A percentile compares a stretch with the other conserved stretches of the same genome.
Conservation (phyloP, 2,113 vertebrate species). For the Aptenodytes forsteri region DNA sequence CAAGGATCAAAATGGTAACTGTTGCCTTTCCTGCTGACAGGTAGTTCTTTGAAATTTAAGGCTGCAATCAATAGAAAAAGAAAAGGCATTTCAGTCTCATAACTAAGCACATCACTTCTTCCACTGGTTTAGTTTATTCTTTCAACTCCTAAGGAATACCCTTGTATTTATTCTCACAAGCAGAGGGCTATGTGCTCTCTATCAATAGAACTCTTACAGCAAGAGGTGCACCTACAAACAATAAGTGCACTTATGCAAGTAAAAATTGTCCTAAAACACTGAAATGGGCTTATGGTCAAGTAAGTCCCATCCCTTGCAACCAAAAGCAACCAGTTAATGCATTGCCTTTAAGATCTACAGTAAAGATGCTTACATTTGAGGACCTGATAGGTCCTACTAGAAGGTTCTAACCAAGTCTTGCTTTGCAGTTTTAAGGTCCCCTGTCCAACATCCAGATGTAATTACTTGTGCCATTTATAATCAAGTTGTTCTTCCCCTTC, state of each 20-base stretch:
- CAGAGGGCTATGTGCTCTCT: neutral
- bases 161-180: neutral
- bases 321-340: neutral
- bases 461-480: neutral
- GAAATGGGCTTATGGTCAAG: neutral
- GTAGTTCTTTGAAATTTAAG: neutral
- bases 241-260: neutral
- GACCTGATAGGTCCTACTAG: fast-evolving
- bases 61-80: neutral
- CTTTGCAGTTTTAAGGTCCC: neutral
- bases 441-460: neutral
- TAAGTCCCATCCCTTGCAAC: neutral
- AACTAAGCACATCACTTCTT: neutral
- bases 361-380: neutral
- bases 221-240: neutral
- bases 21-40: neutral
- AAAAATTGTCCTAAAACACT: neutral
- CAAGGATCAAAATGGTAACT: neutral
- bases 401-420: neutral
- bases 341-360: neutral
- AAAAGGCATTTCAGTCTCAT: neutral
- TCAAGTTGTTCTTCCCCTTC: neutral
- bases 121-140: neutral
- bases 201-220: neutral
- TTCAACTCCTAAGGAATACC: neutral